phyloP scores from a whole-genome alignment of 2,113 vertebrate genomes.

The Oryzias melastigma region DNA sequence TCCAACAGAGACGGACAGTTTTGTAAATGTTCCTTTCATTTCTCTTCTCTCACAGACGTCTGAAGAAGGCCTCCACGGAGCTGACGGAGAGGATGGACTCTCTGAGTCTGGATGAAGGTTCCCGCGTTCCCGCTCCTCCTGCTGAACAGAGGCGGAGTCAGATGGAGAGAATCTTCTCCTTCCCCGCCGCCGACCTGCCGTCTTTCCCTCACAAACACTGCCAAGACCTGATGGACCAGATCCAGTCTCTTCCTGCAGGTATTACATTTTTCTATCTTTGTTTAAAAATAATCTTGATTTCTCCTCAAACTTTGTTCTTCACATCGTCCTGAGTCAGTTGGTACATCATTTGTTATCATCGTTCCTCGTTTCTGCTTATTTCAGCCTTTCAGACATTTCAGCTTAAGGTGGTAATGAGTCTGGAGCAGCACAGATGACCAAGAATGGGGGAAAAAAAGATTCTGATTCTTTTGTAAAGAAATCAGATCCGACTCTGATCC shows the following conservation, averaged over 20 bases:
- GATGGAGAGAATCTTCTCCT: conserved; percentile 82
- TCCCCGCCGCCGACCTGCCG: conserved; percentile 58
- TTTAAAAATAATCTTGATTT: background rate
- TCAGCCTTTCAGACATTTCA: too few species aligned
- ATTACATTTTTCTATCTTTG: background rate
- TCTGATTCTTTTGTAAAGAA: too few species aligned
- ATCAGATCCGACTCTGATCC: too few species aligned
- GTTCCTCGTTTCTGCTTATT: too few species aligned
- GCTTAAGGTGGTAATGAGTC: too few species aligned
- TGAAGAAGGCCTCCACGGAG: conserved; percentile 72
- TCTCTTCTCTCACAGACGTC: conserved; percentile 73
- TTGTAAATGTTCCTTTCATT: background rate
- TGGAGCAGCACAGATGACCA: too few species aligned
- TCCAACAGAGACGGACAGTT: too few species aligned
- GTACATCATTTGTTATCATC: too few species aligned
- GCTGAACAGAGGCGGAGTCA: conserved; percentile 58
- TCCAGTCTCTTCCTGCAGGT: conserved; percentile 83
- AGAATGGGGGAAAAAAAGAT: too few species aligned
- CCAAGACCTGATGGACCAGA: conserved; percentile 72
- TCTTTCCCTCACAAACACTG: conserved; percentile 65
- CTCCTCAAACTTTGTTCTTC: too few species aligned
- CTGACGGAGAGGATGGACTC: conserved; percentile 73
- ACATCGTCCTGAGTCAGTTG: too few species aligned
- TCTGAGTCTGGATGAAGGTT: conserved; percentile 74
- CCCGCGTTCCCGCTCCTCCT: background rate